Percentiles rank a stretch among this genome's conserved stretches.
These are phyloP conservation scores for Pantherophis guttatus DNA, from an alignment of 2,113 vertebrate genomes.

Conservation along the genomic window DNA sequence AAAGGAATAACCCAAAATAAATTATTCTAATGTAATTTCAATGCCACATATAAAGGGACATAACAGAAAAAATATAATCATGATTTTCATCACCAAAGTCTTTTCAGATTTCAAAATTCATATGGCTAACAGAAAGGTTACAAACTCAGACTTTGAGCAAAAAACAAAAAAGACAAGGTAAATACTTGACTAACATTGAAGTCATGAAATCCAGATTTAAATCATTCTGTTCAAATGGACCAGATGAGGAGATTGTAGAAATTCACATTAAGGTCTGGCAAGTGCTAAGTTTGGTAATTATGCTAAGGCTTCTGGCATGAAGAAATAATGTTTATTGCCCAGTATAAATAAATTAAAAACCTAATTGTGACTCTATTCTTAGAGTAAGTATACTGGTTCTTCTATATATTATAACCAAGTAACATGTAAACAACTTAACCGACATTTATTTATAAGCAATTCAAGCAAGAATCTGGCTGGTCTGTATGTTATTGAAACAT, in stretches of 20 bases:
- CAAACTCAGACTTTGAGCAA: not conserved
- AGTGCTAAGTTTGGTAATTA: not conserved
- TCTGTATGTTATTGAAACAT: not conserved
- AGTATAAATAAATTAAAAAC: not conserved
- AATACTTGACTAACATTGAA: not conserved
- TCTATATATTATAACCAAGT: not conserved
- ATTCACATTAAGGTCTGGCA: not conserved
- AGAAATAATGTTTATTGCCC: not conserved
- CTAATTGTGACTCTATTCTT: not conserved
- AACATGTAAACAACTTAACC: not conserved
- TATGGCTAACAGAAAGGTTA: not conserved
- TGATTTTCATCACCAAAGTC: not conserved
- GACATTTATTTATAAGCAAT: not conserved
- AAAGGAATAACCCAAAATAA: not conserved
- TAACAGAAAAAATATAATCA: not conserved
- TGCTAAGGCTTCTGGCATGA: not conserved
- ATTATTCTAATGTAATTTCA: not conserved
- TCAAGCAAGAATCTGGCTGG: not conserved
- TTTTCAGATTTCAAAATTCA: not conserved
- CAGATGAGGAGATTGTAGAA: not conserved
- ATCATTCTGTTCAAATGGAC: not conserved
- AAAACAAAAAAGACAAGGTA: not conserved
- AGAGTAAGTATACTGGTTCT: not conserved
- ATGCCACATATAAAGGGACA: too few species aligned
- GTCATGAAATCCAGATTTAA: not conserved